These are phyloP conservation scores for Leptopilina clavipes DNA, from an alignment of 1,140 invertebrate species.

Conservation along the genomic window DNA sequence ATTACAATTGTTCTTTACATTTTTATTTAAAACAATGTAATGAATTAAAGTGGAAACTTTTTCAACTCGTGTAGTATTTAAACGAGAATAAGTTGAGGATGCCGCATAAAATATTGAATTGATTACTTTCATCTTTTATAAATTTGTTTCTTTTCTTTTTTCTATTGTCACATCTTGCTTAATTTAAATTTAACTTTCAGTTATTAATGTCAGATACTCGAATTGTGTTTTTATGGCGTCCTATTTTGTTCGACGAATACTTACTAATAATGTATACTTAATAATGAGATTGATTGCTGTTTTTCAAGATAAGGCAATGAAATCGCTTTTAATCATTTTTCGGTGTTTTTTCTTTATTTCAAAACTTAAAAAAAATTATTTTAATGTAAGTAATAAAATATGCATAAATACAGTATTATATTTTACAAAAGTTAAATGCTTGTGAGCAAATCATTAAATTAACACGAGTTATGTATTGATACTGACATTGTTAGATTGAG, in stretches of 20 bases:
- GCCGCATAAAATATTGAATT: slow-evolving; percentile 2
- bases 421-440: slow-evolving; percentile 37
- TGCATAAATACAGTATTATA: slow-evolving; percentile 25
- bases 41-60: background rate
- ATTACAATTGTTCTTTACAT: background rate
- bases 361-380: background rate
- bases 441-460: background rate
- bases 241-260: background rate
- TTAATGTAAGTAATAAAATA: background rate
- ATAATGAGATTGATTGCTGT: background rate
- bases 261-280: background rate
- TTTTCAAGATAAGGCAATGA: slow-evolving; percentile 6
- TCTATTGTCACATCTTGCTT: background rate
- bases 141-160: background rate
- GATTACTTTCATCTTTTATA: slow-evolving; percentile 1
- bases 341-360: background rate
- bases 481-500: slow-evolving; percentile 21
- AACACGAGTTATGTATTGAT: slow-evolving; percentile 28
- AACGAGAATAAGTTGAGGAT: background rate
- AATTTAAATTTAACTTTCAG: background rate
- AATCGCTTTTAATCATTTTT: slow-evolving; percentile 18
- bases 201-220: background rate
- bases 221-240: background rate
- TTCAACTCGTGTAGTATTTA: background rate
- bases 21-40: background rate